Base-by-base conservation (phyloP, 2,888 invertebrate species). In the Tuberolachnus salignus region DNA sequence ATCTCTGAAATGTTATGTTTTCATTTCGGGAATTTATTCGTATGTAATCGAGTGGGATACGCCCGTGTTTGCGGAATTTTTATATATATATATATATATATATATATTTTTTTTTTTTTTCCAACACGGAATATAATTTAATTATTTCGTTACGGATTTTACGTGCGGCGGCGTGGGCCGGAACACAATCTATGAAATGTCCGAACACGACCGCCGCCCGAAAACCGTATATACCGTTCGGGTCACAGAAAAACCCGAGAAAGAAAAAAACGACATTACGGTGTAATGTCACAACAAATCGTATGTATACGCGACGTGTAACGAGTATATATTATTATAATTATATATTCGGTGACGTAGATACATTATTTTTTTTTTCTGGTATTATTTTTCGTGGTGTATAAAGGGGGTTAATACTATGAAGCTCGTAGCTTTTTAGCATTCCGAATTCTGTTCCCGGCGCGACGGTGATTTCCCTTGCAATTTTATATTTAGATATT, bases 71-170 rank as follows among this genome's bases (percentile, higher is more conserved):
- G 34, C 34, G 34, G 3, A 34, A 6, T 34, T 34, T 34, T 34
- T 34, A n/a, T n/a, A n/a, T n/a, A n/a, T n/a, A 34, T 34, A 34
- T 61, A 19, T 1, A 3, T 14, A 26, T 19, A 55, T 16, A 34
- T 34, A 11, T 44, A 16, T 70, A 44, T 71, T 21, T 70, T 70
- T 59, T 59, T 23, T 26, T n/a, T 66, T 26, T 66, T 72, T 59
- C 46, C 71, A 49, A 72, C 71, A 72, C 23, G 26, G 9, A 72
- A 34, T 34, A 4, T 34, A 59, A 72, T 59, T 72, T 49, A 72
- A 72, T 72, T 59, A 72, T 72, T 72, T 72, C 49, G 59, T 59
- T 59, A 1, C 13, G 21, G 44, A 16, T 66, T 21, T 66, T 13
- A 23, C 14, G 44, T 19, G 21, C 44, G 14, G 42, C 14, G 8